Evolutionary conservation across 2,888 invertebrate genomes (phyloP).

Genomic region (Andrena haemorrhoa): DNA sequence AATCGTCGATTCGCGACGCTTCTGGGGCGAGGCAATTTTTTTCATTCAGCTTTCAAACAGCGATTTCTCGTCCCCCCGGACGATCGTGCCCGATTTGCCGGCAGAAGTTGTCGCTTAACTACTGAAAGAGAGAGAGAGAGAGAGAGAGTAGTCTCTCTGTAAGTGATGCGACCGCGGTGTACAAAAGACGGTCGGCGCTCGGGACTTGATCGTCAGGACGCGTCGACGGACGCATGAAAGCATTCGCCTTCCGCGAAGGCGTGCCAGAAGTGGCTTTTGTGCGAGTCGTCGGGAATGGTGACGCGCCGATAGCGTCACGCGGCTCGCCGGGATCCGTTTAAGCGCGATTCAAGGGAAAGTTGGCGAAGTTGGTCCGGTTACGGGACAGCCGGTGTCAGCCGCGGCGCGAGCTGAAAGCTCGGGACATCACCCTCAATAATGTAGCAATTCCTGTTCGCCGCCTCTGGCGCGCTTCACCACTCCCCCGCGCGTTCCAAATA

Average conservation of each 20-base stretch:
- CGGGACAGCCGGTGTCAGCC: constrained; percentile 50
- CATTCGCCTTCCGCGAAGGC: constrained; percentile 46
- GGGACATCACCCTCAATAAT: constrained; percentile 40
- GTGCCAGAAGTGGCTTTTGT: constrained; percentile 64
- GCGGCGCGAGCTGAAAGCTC: constrained; percentile 22
- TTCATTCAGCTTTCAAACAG: neutral
- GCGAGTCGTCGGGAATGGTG: constrained; percentile 53
- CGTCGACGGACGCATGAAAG: constrained; percentile 42
- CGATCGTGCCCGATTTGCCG: too few relatives aligned
- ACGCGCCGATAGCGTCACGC: constrained; percentile 71
- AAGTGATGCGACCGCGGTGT: neutral
- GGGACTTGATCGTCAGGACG: constrained; percentile 36
- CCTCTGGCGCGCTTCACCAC: constrained; percentile 7
- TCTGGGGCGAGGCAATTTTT: neutral
- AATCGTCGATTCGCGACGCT: neutral
- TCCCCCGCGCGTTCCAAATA: neutral
- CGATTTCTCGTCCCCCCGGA: neutral
- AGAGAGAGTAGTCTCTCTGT: neutral
- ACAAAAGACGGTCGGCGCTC: constrained; percentile 23
- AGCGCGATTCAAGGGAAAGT: constrained; percentile 71
- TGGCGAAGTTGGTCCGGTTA: constrained; percentile 65
- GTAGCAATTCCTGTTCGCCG: constrained; percentile 36
- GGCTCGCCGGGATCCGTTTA: constrained; percentile 70
- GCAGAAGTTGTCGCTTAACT: neutral
- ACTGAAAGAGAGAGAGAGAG: too few relatives aligned